phyloP scores from a whole-genome alignment of 2,797 vertebrate species.

The Sebastes goodei region DNA sequence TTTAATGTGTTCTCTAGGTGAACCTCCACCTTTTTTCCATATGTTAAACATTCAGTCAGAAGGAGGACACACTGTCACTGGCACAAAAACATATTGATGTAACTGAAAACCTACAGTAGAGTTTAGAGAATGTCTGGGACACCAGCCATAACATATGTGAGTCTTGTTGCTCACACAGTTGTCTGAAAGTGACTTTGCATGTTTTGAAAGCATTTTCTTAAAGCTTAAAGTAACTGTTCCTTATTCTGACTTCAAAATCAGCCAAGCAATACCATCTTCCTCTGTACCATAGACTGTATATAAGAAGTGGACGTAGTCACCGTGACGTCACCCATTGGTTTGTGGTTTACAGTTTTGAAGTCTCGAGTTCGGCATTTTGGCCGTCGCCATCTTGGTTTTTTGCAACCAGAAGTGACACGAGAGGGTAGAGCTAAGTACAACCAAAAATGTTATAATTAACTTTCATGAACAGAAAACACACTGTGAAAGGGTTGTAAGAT shows the following conservation, averaged over 20 bases:
- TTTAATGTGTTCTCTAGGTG: background rate
- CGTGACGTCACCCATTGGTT: too few relatives aligned
- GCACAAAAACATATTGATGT: background rate
- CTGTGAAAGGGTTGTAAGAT: too few relatives aligned
- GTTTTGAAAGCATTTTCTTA: background rate
- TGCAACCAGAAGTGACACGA: too few relatives aligned
- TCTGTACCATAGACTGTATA: too few relatives aligned
- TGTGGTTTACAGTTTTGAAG: too few relatives aligned
- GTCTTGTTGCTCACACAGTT: background rate
- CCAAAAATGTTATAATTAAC: fast-evolving
- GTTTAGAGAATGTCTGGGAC: constrained; percentile 14
- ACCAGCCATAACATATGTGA: constrained; percentile 1
- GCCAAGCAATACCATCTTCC: background rate
- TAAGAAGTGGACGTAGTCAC: too few relatives aligned
- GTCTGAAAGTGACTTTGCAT: background rate
- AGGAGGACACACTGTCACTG: background rate
- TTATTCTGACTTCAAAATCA: background rate
- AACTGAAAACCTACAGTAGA: background rate
- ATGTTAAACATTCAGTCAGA: background rate
- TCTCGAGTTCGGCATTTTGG: too few relatives aligned
- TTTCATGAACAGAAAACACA: too few relatives aligned
- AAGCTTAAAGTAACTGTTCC: background rate
- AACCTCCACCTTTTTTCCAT: background rate
- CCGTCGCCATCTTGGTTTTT: too few relatives aligned
- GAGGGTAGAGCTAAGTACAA: too few relatives aligned